These are phyloP conservation scores for Gambusia affinis DNA, from an alignment of 2,113 vertebrate species.

Conservation along the genomic window DNA sequence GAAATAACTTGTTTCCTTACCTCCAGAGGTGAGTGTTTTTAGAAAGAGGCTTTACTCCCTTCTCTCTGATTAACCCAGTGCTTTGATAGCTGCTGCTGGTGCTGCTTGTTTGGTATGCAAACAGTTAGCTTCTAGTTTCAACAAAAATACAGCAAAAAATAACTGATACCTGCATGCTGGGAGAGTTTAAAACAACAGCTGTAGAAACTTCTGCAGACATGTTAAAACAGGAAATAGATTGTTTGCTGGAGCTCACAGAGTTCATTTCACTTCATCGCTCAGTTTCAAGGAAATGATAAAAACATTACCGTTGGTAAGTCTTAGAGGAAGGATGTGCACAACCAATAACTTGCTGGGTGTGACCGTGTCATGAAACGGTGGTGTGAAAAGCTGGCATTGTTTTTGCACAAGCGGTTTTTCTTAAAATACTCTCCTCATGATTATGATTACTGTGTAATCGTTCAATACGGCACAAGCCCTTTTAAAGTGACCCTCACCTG, in stretches of 20 bases:
- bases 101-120: constrained; percentile 26
- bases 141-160: neutral
- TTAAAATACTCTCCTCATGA: neutral
- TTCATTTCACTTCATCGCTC: neutral
- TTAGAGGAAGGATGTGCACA: constrained; percentile 1
- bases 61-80: constrained; percentile 31
- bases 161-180: neutral
- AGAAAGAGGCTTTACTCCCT: neutral
- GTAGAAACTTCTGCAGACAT: neutral
- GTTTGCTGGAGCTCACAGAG: neutral
- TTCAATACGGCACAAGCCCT: neutral
- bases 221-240: neutral
- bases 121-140: constrained; percentile 2
- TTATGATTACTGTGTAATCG: neutral
- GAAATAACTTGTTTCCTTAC: constrained; percentile 64
- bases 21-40: constrained; percentile 67
- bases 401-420: neutral
- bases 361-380: neutral
- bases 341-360: neutral
- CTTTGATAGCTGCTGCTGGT: neutral
- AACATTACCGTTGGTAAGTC: neutral
- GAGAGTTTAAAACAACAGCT: neutral
- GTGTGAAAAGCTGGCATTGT: neutral
- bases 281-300: constrained; percentile 40
- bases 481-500: neutral